Evolutionary conservation across 2,113 vertebrate genomes (phyloP).

Genomic region (Cromileptes altivelis): DNA sequence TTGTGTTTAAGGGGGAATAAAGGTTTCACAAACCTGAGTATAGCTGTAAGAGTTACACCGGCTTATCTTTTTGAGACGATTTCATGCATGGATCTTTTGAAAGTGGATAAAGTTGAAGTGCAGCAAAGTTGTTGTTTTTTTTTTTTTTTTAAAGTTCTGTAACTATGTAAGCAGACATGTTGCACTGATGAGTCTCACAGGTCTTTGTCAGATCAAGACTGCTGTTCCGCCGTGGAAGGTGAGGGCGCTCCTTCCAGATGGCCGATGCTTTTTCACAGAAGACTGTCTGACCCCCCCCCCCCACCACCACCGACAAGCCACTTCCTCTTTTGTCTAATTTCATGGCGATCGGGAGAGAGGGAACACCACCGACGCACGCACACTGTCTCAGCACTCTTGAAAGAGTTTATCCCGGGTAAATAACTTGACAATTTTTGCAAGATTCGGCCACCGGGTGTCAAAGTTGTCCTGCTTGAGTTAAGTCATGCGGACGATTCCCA

Average conservation of each 20-base stretch:
- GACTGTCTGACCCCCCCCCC: conserved; percentile 70
- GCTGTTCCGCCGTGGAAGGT: conserved; percentile 75
- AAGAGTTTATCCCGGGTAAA: conserved; percentile 82
- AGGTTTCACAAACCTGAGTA: neutral
- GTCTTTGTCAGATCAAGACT: neutral
- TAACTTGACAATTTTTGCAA: conserved; percentile 52
- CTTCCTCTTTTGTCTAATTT: conserved; percentile 86
- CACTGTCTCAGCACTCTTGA: conserved; percentile 77
- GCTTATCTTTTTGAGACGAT: neutral
- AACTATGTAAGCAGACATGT: neutral
- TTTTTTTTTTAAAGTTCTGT: neutral
- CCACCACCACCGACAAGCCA: conserved; percentile 69
- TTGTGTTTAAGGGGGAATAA: neutral
- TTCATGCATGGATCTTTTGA: neutral
- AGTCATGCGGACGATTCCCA: neutral
- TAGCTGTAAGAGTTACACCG: fast-evolving
- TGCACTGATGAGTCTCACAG: neutral
- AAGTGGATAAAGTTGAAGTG: neutral
- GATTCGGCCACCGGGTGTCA: conserved; percentile 16
- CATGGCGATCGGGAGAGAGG: conserved; percentile 86
- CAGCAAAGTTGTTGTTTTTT: neutral
- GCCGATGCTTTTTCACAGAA: conserved; percentile 60
- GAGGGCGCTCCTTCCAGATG: conserved; percentile 83
- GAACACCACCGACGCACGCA: conserved; percentile 80
- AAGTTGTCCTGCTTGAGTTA: conserved; percentile 18